Evolutionary conservation across 2,113 vertebrate species (phyloP).

Genomic region (Raja brachyura): DNA sequence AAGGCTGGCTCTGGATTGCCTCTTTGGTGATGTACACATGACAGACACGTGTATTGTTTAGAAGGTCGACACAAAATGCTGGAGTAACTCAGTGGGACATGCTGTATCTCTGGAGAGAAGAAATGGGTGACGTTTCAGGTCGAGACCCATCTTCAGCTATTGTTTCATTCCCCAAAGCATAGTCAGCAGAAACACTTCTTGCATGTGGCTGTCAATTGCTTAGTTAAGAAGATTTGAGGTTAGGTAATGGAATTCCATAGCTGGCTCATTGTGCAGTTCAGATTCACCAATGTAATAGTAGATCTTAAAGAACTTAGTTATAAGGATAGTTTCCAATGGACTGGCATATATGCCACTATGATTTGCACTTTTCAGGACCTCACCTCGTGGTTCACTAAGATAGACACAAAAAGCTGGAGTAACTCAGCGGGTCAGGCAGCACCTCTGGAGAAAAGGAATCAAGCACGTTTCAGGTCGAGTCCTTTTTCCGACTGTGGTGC

Average conservation of each 20-base stretch:
- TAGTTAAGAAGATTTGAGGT: background rate
- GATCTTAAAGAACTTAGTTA: background rate
- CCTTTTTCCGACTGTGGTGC: no score
- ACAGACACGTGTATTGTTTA: background rate
- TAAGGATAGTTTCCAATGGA: background rate
- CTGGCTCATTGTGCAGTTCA: background rate
- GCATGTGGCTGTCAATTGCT: background rate
- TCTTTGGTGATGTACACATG: background rate
- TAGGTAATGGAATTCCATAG: background rate
- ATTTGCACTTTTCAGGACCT: no score
- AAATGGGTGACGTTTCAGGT: no score
- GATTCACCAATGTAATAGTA: background rate
- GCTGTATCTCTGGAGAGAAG: no score
- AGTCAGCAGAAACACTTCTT: background rate
- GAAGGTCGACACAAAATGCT: no score
- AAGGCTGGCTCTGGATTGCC: background rate
- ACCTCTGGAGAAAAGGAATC: no score
- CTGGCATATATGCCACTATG: background rate
- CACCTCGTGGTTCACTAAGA: no score
- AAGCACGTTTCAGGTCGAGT: no score
- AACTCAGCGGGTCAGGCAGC: no score
- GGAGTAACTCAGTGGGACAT: no score
- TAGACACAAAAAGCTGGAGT: no score
- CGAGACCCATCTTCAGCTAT: no score
- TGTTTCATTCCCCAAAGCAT: background rate